Evolutionary conservation across 37 sponge, comb jelly and placozoan genomes (phyloP), one percentile per base, ranked within the genome.

Genomic region (Sycon ciliatum): DNA sequence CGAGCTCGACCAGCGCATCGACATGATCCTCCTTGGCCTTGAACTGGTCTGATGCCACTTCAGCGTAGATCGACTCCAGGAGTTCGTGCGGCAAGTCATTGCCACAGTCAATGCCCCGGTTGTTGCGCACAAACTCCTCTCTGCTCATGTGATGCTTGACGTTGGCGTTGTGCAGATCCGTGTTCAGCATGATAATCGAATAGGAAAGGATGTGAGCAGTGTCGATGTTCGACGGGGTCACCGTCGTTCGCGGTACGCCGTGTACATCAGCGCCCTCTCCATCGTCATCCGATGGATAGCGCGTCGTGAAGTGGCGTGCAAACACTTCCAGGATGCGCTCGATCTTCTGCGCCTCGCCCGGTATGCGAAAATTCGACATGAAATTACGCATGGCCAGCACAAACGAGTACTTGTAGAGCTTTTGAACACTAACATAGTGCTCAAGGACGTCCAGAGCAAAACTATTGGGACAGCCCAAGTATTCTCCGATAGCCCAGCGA

Each of bases 261-360:
- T 24, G 18, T 53, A 68, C 11, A 60, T n/a, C 7, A 60, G n/a
- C n/a, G n/a, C n/a, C n/a, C n/a, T n/a, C n/a, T n/a, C n/a, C n/a
- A n/a, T n/a, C n/a, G n/a, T n/a, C n/a, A n/a, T n/a, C n/a, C n/a
- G n/a, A n/a, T n/a, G n/a, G n/a, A n/a, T n/a, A n/a, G n/a, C n/a
- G n/a, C n/a, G n/a, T n/a, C n/a, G n/a, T n/a, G n/a, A n/a, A n/a
- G n/a, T n/a, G n/a, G n/a, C n/a, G n/a, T n/a, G n/a, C n/a, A n/a
- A 75, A n/a, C 27, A 86, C 87, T 65, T 87, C 75, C 76, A 91
- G 79, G 20, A 91, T 87, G 67, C 77, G 86, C 61, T 91, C 92
- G 38, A 91, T 91, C 67, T 87, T 84, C 66, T 91, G 92, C 6
- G 92, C 92, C 71, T 91, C 92, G 57, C 92, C 92, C 92, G 87